Evolutionary conservation across 2,797 vertebrate genomes (phyloP), one percentile per base, ranked within the genome.

Genomic region (Alosa sapidissima): DNA sequence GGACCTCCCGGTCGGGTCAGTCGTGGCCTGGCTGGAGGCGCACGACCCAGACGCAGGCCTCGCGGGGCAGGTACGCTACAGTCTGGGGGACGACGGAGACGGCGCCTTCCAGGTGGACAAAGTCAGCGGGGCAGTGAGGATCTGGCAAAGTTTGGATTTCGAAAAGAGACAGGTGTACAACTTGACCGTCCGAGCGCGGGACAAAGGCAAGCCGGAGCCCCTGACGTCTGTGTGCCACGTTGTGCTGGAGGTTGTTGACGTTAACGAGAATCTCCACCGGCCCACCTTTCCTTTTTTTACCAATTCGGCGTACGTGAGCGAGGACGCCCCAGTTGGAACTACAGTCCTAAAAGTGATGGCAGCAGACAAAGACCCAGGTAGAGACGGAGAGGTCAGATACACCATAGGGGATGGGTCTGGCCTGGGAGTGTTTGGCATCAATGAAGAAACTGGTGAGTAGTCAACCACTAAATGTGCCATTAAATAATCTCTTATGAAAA

Each of bases 341-440:
- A 94, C 94, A 0, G 94, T 97, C 2, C 92, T 97, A 94, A 95
- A 93, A 0, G 91, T 96, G n/a, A 94, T 92, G 10, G 96, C 96
- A 81, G 92, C 92, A 3, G 96, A 97, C 52, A 95, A 96, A 87
- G 96, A 97, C 24, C 45, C 82, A 0, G 96, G 96, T 85, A 92
- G 95, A 92, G 96, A 97, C 87, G 96, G 96, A 48, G 94, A 96
- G 88, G 87, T 97, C 51, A 93, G 92, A 51, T 97, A 97, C 2
- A 95, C 96, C 52, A 96, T 97, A 86, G 93, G 94, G 86, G 95
- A 96, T 85, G 96, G 96, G 47, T 96, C 96, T 36, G 96, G 96
- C 82, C 4, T 97, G 81, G 96, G 96, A 60, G 92, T 97, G 84
- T 97, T 97, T 88, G 94, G 82, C 87, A 95, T 97, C 89, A 93